Conservation (phyloP, 1,140 invertebrate genomes). For the Gryon sp. region DNA sequence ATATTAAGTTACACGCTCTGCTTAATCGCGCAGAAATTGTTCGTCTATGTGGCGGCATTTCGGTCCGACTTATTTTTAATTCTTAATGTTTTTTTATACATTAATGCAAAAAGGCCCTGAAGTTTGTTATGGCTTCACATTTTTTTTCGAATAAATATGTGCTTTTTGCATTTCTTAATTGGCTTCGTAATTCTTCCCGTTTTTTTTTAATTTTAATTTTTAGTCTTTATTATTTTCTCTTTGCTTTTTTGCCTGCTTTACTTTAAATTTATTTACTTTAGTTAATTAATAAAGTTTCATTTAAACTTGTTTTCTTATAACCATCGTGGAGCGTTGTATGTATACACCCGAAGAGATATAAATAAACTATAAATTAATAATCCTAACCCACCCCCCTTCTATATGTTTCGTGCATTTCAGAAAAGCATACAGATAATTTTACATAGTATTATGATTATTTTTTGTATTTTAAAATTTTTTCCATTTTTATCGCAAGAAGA, state of each 20-base stretch:
- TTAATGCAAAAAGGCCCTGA: conserved; percentile 74
- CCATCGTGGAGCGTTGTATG: conserved; percentile 67
- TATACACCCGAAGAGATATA: conserved; percentile 69
- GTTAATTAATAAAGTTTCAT: no score
- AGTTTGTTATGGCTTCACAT: conserved; percentile 40
- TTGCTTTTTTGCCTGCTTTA: conserved; percentile 28
- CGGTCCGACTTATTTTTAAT: conserved; percentile 65
- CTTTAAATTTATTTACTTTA: conserved; percentile 29
- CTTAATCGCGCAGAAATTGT: conserved; percentile 56
- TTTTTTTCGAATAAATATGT: conserved; percentile 38
- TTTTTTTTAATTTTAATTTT: conserved; percentile 53
- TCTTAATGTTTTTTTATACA: conserved; percentile 21
- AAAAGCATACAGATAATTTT: conserved; percentile 82
- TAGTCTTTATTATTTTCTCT: background rate
- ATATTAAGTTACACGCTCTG: conserved; percentile 61
- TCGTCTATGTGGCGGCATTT: conserved; percentile 60
- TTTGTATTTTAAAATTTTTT: conserved; percentile 36
- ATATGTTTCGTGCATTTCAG: conserved; percentile 85
- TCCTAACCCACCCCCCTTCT: conserved; percentile 81
- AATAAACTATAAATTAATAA: conserved; percentile 80
- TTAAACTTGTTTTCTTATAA: no score
- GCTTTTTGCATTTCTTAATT: conserved; percentile 17
- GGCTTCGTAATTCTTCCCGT: conserved; percentile 43
- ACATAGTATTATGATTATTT: conserved; percentile 69
- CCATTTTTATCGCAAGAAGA: conserved; percentile 74